Percentiles rank a stretch among this genome's conserved stretches.
phyloP scores from a whole-genome alignment of 2,888 invertebrate genomes.

The Lochmaea capreae region DNA sequence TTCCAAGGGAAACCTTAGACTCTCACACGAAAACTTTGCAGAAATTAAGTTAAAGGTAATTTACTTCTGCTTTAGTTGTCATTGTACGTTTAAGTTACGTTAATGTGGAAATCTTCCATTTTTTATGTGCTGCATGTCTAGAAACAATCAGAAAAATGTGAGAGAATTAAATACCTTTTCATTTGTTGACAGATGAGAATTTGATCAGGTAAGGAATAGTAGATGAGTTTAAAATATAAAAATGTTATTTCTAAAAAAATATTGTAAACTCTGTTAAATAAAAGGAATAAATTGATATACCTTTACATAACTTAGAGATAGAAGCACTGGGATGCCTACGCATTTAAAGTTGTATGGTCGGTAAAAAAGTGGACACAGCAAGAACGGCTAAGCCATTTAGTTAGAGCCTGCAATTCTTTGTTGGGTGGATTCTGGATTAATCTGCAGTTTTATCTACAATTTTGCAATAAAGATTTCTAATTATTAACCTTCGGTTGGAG shows the following conservation, averaged over 20 bases:
- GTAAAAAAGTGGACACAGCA: too few relatives aligned
- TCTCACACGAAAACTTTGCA: not conserved
- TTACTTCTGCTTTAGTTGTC: constrained; percentile 10
- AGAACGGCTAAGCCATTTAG: too few relatives aligned
- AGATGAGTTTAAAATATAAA: not conserved
- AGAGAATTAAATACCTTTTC: too few relatives aligned
- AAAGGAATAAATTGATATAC: not conserved
- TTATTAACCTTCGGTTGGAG: too few relatives aligned
- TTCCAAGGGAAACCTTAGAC: constrained; percentile 15
- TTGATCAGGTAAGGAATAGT: not conserved
- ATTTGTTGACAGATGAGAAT: too few relatives aligned
- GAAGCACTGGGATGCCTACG: too few relatives aligned
- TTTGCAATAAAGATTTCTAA: too few relatives aligned
- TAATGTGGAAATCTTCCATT: not conserved
- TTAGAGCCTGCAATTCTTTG: too few relatives aligned
- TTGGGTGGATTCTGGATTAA: too few relatives aligned
- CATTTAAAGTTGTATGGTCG: too few relatives aligned
- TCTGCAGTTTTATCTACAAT: too few relatives aligned
- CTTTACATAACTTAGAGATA: not conserved
- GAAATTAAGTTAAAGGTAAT: constrained; percentile 24
- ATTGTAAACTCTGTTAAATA: not conserved
- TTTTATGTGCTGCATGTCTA: not conserved
- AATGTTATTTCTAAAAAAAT: not conserved
- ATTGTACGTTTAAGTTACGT: not conserved
- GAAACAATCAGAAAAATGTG: not conserved